phyloP scores from a whole-genome alignment of 2,888 invertebrate genomes.

The Strigamia maritima region DNA sequence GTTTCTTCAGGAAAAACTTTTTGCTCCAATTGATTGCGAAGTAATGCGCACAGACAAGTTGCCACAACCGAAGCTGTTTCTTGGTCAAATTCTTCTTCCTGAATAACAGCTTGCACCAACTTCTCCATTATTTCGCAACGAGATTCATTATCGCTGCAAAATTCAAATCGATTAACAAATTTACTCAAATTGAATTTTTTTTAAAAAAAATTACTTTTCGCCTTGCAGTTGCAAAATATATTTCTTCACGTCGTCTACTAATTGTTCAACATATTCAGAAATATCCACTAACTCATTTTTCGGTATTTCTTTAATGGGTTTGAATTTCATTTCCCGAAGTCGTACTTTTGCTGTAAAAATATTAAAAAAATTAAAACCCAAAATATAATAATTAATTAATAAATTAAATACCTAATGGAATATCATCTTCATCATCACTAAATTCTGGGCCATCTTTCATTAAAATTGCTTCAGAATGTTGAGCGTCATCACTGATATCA shows the following conservation, averaged over 20 bases:
- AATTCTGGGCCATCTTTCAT: conserved; percentile 66
- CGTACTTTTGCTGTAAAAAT: conserved; percentile 64
- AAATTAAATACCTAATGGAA: conserved; percentile 47
- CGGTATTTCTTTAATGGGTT: conserved; percentile 50
- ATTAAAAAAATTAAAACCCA: conserved; percentile 15
- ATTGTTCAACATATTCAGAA: conserved; percentile 51
- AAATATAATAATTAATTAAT: conserved; percentile 39
- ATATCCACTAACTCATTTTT: conserved; percentile 50
- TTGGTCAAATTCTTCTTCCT: conserved; percentile 59
- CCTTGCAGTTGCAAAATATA: conserved; percentile 60
- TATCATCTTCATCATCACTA: conserved; percentile 78
- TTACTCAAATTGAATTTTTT: background rate
- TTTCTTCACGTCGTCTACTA: conserved; percentile 60
- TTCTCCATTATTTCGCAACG: conserved; percentile 66
- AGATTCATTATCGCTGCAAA: conserved; percentile 51
- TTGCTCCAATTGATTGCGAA: conserved; percentile 56
- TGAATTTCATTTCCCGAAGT: conserved; percentile 57
- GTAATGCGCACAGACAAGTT: conserved; percentile 60
- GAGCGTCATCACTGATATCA: background rate
- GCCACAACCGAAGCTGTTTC: conserved; percentile 61
- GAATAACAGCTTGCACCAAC: conserved; percentile 61
- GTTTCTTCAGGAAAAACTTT: conserved; percentile 56
- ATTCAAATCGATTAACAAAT: conserved; percentile 8
- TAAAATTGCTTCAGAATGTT: conserved; percentile 49
- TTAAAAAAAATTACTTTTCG: conserved; percentile 56